Evolutionary conservation across 2,113 vertebrate species (phyloP), one percentile per base, ranked within the genome.

Genomic region (Gopherus evgoodei): DNA sequence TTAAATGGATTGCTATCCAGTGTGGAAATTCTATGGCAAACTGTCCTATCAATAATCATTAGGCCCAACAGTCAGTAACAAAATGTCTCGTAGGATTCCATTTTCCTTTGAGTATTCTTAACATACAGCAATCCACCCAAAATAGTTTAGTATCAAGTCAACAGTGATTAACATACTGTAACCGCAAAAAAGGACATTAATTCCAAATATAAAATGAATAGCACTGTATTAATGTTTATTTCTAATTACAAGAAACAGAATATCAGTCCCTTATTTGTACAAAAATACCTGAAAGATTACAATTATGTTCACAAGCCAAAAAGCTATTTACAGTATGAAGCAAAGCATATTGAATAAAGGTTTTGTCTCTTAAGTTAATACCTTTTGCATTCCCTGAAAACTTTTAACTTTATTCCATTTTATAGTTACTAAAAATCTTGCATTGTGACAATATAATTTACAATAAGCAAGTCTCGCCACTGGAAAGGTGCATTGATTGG

Each of bases 221-320:
- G 98, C 98, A 98, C 99, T 98, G 98, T 98, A 99, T 99, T 99
- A 98, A 99, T 99, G 98, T 99, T 99, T 99, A 99, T 99, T 99
- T 99, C 99, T 99, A 99, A 98, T 98, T 98, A 99, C 98, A 99
- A 99, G 99, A 99, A 99, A 99, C 98, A 99, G 98, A 99, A 99
- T 99, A 99, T 99, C 99, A 99, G 98, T 99, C 99, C 99, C 99
- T 99, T 99, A 98, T 99, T 99, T 99, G 98, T 99, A 99, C 99
- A 99, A 99, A 99, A 99, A 99, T 99, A 99, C 99, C 99, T 99
- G 98, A 99, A 99, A 98, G 98, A 99, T 99, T 99, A 99, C 99
- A 99, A 98, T 99, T 99, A 99, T 98, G 98, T 98, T 98, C 98
- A 98, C 98, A 98, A 99, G 99, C 98, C 98, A 97, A 98, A 98